Evolutionary conservation across 2,113 vertebrate genomes (phyloP), one percentile per base, ranked within the genome.

Genomic region (Arizona elegans): DNA sequence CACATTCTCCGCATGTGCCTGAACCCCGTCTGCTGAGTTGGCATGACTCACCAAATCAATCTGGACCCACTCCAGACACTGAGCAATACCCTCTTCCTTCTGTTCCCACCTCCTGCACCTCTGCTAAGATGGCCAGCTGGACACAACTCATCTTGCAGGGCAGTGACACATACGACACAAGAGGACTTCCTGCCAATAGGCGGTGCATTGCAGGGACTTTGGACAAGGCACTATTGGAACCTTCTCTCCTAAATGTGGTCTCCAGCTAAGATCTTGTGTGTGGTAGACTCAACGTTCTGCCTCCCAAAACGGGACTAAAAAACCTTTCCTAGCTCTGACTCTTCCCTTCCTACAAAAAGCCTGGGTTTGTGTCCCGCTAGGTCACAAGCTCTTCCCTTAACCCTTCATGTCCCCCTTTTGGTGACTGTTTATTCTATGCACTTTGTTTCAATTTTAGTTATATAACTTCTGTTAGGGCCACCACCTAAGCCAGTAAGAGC

Each of bases 351-450:
- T 65, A 13, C 53, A 53, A 12, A 50, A 62, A 53, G 13, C 56
- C 10, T 50, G 17, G 75, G 47, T 56, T 50, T 23, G 24, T 86
- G 75, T n/a, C 19, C 92, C 43, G 24, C 38, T 54, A 81, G 33
- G 13, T 33, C 23, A 26, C 75, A 86, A 13, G 56, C 50, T 19
- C 75, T 81, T 56, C 26, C 70, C 88, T 65, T n/a, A 70, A 21
- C n/a, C 58, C 59, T 54, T 17, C 86, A 54, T 17, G 19, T 43
- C 54, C 38, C 52, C 87, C 88, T 29, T 58, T 54, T 38, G 15
- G 24, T 43, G 81, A 90, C 81, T 38, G 50, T 54, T 87, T 93
- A 87, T 87, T 90, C 92, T 90, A 90, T 86, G 81, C 92, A 87
- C 92, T 90, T 65, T 65, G 54, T 89, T 93, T 93, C 53, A 21